Evolutionary conservation across 2,113 vertebrate species (phyloP).

Genomic region (Capra hircus): DNA sequence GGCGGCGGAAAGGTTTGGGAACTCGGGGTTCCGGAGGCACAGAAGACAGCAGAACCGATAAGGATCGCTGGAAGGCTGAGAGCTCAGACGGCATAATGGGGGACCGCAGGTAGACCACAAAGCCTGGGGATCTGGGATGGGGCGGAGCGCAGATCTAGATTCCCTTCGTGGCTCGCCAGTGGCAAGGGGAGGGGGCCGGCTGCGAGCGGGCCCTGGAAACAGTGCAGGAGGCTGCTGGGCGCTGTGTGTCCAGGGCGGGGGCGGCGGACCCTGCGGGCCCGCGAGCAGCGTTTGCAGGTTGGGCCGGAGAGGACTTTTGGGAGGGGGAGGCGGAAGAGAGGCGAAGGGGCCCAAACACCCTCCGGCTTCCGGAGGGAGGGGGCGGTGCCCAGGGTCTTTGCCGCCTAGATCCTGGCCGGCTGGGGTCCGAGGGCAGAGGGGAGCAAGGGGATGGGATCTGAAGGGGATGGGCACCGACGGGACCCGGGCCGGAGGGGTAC

Average conservation of each 20-base stretch:
- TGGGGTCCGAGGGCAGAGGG: fast-evolving
- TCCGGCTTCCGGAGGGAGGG: fast-evolving
- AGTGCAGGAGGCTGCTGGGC: not conserved
- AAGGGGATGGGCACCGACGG: fast-evolving
- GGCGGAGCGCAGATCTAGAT: not conserved
- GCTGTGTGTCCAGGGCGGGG: fast-evolving
- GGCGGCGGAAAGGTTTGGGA: not conserved
- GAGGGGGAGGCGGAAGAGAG: too few relatives aligned
- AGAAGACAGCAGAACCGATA: not conserved
- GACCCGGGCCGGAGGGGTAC: fast-evolving
- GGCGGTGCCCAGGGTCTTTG: fast-evolving
- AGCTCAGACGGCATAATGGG: not conserved
- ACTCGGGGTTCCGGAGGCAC: not conserved
- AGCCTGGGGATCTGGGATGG: not conserved
- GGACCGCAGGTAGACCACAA: not conserved
- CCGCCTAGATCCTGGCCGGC: fast-evolving
- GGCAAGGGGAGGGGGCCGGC: fast-evolving
- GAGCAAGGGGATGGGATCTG: not conserved
- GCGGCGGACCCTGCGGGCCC: fast-evolving
- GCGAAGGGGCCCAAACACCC: not conserved
- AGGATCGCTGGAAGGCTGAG: not conserved
- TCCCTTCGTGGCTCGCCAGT: fast-evolving
- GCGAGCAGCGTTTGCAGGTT: not conserved
- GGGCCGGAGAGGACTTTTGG: not conserved
- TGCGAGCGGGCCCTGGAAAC: fast-evolving